Base-by-base conservation (phyloP, 2,888 invertebrate species). In the Tryphoninae sp. region DNA sequence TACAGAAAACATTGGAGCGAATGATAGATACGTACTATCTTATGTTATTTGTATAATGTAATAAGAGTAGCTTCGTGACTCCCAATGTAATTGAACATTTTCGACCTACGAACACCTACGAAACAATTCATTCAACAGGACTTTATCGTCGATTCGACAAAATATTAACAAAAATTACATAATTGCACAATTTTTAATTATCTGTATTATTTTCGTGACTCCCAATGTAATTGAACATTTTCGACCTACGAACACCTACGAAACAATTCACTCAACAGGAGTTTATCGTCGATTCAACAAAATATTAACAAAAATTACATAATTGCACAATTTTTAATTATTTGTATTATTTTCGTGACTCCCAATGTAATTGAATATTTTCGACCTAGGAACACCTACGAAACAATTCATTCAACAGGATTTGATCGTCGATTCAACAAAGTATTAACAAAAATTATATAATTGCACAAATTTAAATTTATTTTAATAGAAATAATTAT, bases 1-100 rank as follows among this genome's bases (percentile, higher is more conserved):
- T 42, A 65, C 53, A 40, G 58, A 74, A 74, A 73, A 74, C 65
- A 74, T 45, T 42, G 51, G 42, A 19, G 8, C 53, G 23, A 51
- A 53, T 53, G 13, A 22, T 13, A 9, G 59, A 59, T 19, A 23
- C 23, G 59, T 62, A 23, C 6, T 11, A 11, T 51, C 11, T 45
- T 33, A 33, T 33, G 6, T 45, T 45, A 45, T 9, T 13, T 45
- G 45, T 9, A 45, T 45, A 45, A 45, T 45, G 45, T 13, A 13
- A 11, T 19, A 13, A 0, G 16, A 6, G 19, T 19, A 42, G 19
- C 40, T 40, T 45, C 11, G 13, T 13, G 45, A 45, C 3, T 45
- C 11, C 13, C 45, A 45, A 45, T 45, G 45, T 45, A 45, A 13
- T 45, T 45, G 13, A 45, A 45, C 45, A 45, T 45, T 45, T 45